Base-by-base conservation (phyloP, 2,113 vertebrate genomes). In the Ascaphus truei region DNA sequence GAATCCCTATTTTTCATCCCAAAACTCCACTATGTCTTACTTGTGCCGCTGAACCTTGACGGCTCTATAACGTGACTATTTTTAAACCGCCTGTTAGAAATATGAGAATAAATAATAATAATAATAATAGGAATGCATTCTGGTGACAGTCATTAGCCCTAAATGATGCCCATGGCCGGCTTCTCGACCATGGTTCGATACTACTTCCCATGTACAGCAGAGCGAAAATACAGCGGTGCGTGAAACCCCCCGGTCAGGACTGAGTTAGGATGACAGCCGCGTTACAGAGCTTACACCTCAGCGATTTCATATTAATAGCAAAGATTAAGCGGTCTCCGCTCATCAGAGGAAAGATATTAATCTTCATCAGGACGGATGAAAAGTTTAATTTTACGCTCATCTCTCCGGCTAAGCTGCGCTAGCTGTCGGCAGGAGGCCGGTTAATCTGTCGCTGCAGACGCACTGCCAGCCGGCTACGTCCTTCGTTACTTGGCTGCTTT, bases 291-390 rank as follows among this genome's bases (percentile, higher is more conserved):
- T 69, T 72, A 47, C 68, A 71, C 75, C 66, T 85, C 67, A 37
- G 67, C 67, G 76, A 62, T 79, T 78, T 72, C 64, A 25, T 81
- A 83, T 77, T 82, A 84, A 81, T 83, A 74, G 73, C 55, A 72
- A 57, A 48, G 52, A 85, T 84, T 76, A 81, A 76, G 77, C 73
- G n/a, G 27, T 79, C 75, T 77, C 77, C 74, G 75, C 75, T 80
- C 74, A 59, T 75, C 77, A 76, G 71, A 79, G 77, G 77, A 59
- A 75, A 83, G 61, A 75, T 80, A 81, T 82, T 84, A 80, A 85
- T 84, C 86, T 87, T 83, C 72, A 82, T 81, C 76, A 82, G 71
- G 15, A 62, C 73, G 72, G 78, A 65, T 71, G 72, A 86, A 73
- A 78, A 85, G 73, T 81, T 82, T 75, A 59, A 72, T 77, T 81